Conservation (phyloP, 2,113 vertebrate species). For the Protobothrops mucrosquamatus region DNA sequence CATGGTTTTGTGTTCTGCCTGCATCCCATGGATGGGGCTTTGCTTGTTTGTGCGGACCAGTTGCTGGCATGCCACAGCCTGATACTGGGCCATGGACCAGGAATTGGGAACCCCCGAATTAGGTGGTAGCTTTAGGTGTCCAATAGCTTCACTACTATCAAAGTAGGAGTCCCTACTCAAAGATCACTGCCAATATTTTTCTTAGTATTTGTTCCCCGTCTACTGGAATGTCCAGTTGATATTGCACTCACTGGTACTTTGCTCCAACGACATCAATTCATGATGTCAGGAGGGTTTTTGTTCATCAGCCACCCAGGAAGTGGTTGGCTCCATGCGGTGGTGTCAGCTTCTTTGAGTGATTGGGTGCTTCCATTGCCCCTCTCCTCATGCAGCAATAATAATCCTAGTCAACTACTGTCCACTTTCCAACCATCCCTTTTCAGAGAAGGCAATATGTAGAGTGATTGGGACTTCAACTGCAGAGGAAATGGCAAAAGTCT, state of each 20-base stretch:
- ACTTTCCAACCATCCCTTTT: background rate
- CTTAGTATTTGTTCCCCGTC: too few relatives aligned
- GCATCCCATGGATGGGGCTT: too few relatives aligned
- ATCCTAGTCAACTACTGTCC: too few relatives aligned
- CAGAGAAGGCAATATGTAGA: background rate
- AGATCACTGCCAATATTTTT: too few relatives aligned
- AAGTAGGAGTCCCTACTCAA: too few relatives aligned
- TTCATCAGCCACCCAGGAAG: background rate
- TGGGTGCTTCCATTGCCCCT: background rate
- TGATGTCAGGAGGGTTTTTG: background rate
- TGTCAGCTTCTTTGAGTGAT: background rate
- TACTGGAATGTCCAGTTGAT: too few relatives aligned
- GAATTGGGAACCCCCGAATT: background rate
- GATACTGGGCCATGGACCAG: too few relatives aligned
- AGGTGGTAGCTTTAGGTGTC: background rate
- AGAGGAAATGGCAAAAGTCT: background rate
- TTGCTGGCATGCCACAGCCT: too few relatives aligned
- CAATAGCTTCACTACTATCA: background rate
- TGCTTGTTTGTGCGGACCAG: too few relatives aligned
- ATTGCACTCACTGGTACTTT: too few relatives aligned
- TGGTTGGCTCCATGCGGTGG: background rate
- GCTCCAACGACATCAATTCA: too few relatives aligned
- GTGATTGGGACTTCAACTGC: background rate
- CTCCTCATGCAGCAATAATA: background rate
- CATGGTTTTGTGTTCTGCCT: too few relatives aligned